These are phyloP conservation scores for Eilema caniola DNA, from an alignment of 2,888 invertebrate genomes.

Conservation along the genomic window DNA sequence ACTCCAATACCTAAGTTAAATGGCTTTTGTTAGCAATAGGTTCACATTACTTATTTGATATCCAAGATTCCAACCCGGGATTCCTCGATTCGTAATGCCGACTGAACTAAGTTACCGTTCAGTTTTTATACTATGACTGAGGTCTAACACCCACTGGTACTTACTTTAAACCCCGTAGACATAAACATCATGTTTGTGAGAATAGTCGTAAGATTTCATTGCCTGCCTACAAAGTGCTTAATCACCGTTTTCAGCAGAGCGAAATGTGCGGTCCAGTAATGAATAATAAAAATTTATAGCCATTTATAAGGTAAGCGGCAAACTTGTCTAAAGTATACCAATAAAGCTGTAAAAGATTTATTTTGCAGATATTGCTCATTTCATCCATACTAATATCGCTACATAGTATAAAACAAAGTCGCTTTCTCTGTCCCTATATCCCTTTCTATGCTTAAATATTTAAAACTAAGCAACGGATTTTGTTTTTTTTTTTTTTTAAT, in stretches of 20 bases:
- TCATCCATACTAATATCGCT: too few relatives aligned
- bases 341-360: constrained; percentile 13
- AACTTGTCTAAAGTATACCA: constrained; percentile 17
- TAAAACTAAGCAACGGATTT: too few relatives aligned
- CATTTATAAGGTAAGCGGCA: constrained; percentile 13
- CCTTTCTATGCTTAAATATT: too few relatives aligned
- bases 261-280: constrained; percentile 19
- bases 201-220: constrained; percentile 17
- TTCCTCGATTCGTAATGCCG: too few relatives aligned
- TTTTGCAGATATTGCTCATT: background rate
- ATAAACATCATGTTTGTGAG: constrained; percentile 8
- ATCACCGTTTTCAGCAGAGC: constrained; percentile 1
- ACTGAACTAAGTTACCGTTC: background rate
- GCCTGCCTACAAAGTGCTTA: constrained; percentile 2
- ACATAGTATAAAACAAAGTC: too few relatives aligned
- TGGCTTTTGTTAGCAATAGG: too few relatives aligned
- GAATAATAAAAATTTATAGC: constrained; percentile 22
- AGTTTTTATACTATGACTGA: background rate
- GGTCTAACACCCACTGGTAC: background rate
- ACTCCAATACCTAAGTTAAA: too few relatives aligned
- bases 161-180: background rate
- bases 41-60: too few relatives aligned
- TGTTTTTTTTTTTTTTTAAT: too few relatives aligned
- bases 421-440: too few relatives aligned
- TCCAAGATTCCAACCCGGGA: too few relatives aligned